Conservation (phyloP, 1,140 invertebrate species). For the Himalopsyche phryganea region DNA sequence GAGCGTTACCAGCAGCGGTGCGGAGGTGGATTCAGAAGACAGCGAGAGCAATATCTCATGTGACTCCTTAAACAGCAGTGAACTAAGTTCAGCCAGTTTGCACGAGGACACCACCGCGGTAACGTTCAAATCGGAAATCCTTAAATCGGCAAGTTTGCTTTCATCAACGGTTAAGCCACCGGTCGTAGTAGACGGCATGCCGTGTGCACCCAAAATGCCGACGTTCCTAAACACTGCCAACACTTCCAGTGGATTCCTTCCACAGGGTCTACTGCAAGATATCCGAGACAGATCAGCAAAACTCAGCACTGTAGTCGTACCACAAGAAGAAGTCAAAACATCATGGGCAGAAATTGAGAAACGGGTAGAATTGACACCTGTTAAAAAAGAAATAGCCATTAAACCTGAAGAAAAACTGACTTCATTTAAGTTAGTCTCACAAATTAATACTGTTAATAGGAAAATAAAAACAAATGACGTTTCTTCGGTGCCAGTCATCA, state of each 20-base stretch:
- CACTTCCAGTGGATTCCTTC: slow-evolving; percentile 47
- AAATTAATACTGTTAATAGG: slow-evolving; percentile 45
- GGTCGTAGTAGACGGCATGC: neutral
- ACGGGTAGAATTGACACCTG: slow-evolving; percentile 10
- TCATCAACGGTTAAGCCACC: slow-evolving; percentile 3
- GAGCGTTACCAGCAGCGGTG: slow-evolving; percentile 55
- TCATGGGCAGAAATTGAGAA: slow-evolving; percentile 29
- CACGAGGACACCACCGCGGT: slow-evolving; percentile 35
- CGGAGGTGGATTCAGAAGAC: slow-evolving; percentile 62
- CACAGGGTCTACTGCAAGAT: slow-evolving; percentile 58
- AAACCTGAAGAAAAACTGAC: slow-evolving; percentile 40
- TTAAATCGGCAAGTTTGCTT: slow-evolving; percentile 9
- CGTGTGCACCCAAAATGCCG: slow-evolving; percentile 27
- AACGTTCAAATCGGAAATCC: slow-evolving; percentile 27
- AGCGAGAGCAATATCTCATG: slow-evolving; percentile 69
- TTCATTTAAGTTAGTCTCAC: slow-evolving; percentile 51
- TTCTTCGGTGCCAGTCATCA: slow-evolving; percentile 8
- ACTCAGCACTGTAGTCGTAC: slow-evolving; percentile 39
- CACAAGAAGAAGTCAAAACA: slow-evolving; percentile 18
- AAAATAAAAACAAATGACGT: slow-evolving; percentile 38
- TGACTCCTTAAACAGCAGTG: slow-evolving; percentile 66
- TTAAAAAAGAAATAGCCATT: slow-evolving; percentile 23
- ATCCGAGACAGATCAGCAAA: slow-evolving; percentile 57
- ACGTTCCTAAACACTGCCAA: slow-evolving; percentile 8
- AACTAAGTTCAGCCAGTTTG: slow-evolving; percentile 49